phyloP scores from a whole-genome alignment of 2,797 vertebrate genomes.

The Centropyge bicolor region DNA sequence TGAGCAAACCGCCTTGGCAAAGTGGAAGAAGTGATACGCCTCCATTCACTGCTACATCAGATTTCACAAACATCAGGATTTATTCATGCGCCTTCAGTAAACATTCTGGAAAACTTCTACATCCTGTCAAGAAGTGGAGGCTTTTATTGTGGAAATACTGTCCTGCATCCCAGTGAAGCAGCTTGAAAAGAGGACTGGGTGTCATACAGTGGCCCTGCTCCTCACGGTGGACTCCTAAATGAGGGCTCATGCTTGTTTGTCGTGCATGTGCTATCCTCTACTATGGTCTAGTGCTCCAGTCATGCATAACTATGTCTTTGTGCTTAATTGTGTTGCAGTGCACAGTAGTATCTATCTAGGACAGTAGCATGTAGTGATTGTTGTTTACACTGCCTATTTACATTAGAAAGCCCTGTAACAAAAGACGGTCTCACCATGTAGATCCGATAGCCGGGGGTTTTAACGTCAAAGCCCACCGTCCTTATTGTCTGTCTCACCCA shows the following conservation, averaged over 20 bases:
- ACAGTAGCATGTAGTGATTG: slow-evolving; percentile 73
- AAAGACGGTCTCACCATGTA: slow-evolving; percentile 62
- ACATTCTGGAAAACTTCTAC: slow-evolving; percentile 1
- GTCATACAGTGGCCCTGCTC: not conserved
- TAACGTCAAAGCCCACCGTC: slow-evolving; percentile 59
- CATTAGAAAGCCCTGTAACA: slow-evolving; percentile 77
- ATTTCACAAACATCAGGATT: slow-evolving; percentile 32
- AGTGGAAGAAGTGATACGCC: not conserved
- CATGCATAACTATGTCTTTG: slow-evolving; percentile 70
- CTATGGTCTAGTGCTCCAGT: slow-evolving; percentile 37
- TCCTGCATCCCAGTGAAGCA: not conserved
- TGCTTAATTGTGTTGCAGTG: slow-evolving; percentile 59
- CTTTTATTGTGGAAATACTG: slow-evolving; percentile 19
- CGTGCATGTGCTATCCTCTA: slow-evolving; percentile 39
- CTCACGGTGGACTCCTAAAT: slow-evolving; percentile 29
- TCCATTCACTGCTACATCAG: slow-evolving; percentile 34
- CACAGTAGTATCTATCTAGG: slow-evolving; percentile 68
- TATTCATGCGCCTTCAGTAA: slow-evolving; percentile 15
- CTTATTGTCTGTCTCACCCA: slow-evolving; percentile 71
- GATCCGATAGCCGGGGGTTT: slow-evolving; percentile 64
- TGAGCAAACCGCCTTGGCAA: slow-evolving; percentile 4
- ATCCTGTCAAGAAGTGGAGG: not conserved
- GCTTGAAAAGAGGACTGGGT: slow-evolving; percentile 1
- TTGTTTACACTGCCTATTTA: slow-evolving; percentile 78
- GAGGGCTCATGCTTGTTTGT: slow-evolving; percentile 42